Evolutionary conservation across 2,888 invertebrate genomes (phyloP).

Genomic region (Watsonalla binaria): DNA sequence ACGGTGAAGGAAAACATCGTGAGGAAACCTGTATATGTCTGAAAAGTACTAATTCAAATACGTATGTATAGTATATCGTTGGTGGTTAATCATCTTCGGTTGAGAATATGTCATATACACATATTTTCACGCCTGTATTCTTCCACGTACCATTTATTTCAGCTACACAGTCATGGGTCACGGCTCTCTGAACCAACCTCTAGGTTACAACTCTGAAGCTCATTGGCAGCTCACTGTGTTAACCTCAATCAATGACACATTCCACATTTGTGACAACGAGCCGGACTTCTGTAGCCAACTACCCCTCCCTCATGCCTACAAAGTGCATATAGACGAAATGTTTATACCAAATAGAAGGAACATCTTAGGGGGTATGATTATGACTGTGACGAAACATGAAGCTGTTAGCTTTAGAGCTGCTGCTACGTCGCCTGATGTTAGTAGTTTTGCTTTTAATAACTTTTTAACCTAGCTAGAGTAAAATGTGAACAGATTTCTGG

Average conservation of each 20-base stretch:
- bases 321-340: constrained; percentile 57
- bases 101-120: too few species aligned
- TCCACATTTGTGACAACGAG: constrained; percentile 61
- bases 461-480: too few species aligned
- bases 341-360: constrained; percentile 62
- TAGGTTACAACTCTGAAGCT: constrained; percentile 31
- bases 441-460: constrained; percentile 8
- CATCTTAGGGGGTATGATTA: constrained; percentile 57
- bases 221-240: constrained; percentile 61
- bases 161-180: constrained; percentile 64
- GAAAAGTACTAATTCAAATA: too few species aligned
- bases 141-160: too few species aligned
- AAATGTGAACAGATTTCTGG: too few species aligned
- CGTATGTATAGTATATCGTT: too few species aligned
- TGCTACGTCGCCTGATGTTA: constrained; percentile 50
- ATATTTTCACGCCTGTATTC: too few species aligned
- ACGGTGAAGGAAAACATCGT: too few species aligned
- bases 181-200: constrained; percentile 33
- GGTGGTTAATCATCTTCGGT: too few species aligned
- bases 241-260: constrained; percentile 36
- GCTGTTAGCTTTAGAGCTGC: constrained; percentile 53
- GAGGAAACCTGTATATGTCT: too few species aligned
- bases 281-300: constrained; percentile 34
- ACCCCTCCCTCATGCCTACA: constrained; percentile 34
- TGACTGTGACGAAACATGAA: constrained; percentile 48